Percentiles rank a stretch among this genome's conserved stretches.
These are phyloP conservation scores for Acrobasis repandana DNA, from an alignment of 2,888 invertebrate species.

Conservation along the genomic window DNA sequence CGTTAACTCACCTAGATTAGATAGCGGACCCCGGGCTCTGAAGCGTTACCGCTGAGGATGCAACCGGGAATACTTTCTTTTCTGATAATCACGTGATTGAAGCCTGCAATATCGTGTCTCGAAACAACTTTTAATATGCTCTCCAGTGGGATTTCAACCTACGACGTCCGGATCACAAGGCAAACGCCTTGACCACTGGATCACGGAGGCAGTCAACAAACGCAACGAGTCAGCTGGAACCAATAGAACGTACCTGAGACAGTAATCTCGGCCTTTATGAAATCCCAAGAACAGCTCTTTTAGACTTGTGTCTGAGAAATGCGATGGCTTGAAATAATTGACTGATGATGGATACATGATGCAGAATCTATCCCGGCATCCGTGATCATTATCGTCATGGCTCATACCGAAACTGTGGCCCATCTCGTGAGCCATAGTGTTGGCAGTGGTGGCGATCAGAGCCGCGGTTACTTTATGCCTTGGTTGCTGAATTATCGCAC, in stretches of 20 bases:
- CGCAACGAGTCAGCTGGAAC: neutral
- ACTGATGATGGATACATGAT: slow-evolving; percentile 87
- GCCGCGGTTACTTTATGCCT: slow-evolving; percentile 93
- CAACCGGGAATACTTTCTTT: too few species aligned
- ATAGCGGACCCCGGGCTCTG: too few species aligned
- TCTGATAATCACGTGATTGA: too few species aligned
- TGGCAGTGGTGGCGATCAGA: neutral
- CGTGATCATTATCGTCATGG: slow-evolving; percentile 94
- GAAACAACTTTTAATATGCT: too few species aligned
- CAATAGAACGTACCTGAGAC: slow-evolving; percentile 77
- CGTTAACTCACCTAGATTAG: too few species aligned
- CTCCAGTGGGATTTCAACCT: too few species aligned
- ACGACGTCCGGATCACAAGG: too few species aligned
- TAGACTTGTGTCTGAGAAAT: slow-evolving; percentile 98
- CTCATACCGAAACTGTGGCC: slow-evolving; percentile 99
- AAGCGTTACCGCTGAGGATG: too few species aligned
- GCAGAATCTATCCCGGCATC: slow-evolving; percentile 94
- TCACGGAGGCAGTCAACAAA: too few species aligned
- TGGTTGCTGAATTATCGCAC: slow-evolving; percentile 95
- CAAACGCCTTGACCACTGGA: too few species aligned
- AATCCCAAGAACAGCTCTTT: slow-evolving; percentile 95
- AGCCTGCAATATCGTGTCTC: too few species aligned
- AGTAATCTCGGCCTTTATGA: slow-evolving; percentile 98
- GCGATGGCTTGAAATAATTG: slow-evolving; percentile 94
- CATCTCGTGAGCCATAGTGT: slow-evolving; percentile 98